phyloP scores from a whole-genome alignment of 23 tunicate genomes.

The Corella eumyota region DNA sequence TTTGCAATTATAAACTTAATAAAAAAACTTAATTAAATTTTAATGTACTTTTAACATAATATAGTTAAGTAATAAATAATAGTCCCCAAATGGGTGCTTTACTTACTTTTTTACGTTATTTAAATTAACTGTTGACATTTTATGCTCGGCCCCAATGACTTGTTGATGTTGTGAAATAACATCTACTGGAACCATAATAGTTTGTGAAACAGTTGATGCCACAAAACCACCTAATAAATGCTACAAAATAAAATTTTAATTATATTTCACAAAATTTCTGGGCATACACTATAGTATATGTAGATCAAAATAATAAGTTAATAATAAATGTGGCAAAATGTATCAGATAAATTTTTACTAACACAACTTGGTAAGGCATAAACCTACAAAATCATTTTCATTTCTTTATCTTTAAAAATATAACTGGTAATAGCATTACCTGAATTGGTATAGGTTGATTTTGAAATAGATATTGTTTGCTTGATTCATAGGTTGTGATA shows the following conservation, averaged over 20 bases:
- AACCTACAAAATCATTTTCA: too few species aligned
- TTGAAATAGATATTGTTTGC: slow-evolving; percentile 61
- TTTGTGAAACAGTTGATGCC: slow-evolving; percentile 87
- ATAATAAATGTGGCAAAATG: too few species aligned
- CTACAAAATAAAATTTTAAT: slow-evolving; percentile 15
- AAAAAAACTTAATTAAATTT: too few species aligned
- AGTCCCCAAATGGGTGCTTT: too few species aligned
- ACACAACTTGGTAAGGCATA: too few species aligned
- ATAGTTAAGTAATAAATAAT: too few species aligned
- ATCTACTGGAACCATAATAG: slow-evolving; percentile 96
- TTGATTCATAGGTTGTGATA: slow-evolving; percentile 79
- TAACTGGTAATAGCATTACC: slow-evolving; percentile 9
- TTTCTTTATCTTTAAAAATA: not conserved
- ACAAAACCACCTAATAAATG: slow-evolving; percentile 74
- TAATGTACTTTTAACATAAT: too few species aligned
- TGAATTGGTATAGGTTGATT: slow-evolving; percentile 36
- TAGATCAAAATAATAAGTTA: too few species aligned
- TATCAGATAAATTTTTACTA: too few species aligned
- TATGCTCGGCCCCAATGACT: slow-evolving; percentile 50
- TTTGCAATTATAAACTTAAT: too few species aligned
- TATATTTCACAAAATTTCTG: not conserved
- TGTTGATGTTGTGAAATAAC: slow-evolving; percentile 93
- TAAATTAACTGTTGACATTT: slow-evolving; percentile 52
- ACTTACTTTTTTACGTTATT: too few species aligned
- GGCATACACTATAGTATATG: too few species aligned